Conservation (phyloP, 2,888 invertebrate genomes). For the Lithophane semibrunnea region DNA sequence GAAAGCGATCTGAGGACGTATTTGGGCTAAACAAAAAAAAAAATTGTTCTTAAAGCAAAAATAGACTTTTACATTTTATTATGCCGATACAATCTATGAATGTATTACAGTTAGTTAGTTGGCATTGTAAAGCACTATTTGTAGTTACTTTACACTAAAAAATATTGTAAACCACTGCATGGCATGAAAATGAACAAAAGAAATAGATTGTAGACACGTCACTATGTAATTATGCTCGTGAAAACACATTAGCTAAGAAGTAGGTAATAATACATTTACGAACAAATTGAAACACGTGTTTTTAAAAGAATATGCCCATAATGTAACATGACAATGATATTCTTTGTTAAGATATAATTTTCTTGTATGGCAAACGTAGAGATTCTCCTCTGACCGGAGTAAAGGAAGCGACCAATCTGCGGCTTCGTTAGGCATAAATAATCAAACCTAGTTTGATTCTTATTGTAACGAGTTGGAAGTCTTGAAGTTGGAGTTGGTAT, state of each 20-base stretch:
- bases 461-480: neutral
- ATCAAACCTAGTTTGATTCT: neutral
- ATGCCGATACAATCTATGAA: neutral
- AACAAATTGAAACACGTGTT: constrained; percentile 25
- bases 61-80: neutral
- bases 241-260: constrained; percentile 4
- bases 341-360: constrained; percentile 2
- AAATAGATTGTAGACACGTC: constrained; percentile 14
- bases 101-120: neutral
- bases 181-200: neutral
- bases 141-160: neutral
- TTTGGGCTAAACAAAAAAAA: neutral
- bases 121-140: neutral
- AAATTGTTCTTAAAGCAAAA: neutral
- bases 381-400: neutral
- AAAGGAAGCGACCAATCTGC: neutral
- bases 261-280: neutral
- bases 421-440: neutral
- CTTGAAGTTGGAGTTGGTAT: no score
- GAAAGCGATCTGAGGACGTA: neutral
- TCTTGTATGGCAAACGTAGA: neutral
- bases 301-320: constrained; percentile 4
- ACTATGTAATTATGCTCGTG: constrained; percentile 17
- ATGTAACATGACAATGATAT: constrained; percentile 1
- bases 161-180: neutral